A percentile compares a stretch with the other conserved stretches of the same genome.
Conservation (phyloP, 2,113 vertebrate genomes). For the Salvelinus fontinalis region DNA sequence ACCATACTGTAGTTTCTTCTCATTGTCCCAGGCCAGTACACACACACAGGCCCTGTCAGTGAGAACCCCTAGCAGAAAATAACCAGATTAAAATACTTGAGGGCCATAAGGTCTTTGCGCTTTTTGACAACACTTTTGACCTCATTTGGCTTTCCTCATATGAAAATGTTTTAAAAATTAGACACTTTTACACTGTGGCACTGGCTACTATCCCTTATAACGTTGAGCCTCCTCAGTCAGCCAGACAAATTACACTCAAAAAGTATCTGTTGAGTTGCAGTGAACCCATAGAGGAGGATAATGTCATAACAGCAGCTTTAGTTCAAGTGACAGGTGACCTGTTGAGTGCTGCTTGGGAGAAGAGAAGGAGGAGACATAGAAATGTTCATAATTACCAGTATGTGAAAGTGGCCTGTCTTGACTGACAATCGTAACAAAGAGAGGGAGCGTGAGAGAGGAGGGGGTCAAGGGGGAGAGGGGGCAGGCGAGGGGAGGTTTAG, state of each 20-base stretch:
- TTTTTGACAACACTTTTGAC: background rate
- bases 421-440: conserved; percentile 78
- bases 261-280: conserved; percentile 41
- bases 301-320: conserved; percentile 68
- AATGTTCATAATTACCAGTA: conserved; percentile 57
- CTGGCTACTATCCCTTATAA: background rate
- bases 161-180: background rate
- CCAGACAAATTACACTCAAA: conserved; percentile 48
- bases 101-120: background rate
- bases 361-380: conserved; percentile 44
- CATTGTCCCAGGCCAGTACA: too few species aligned
- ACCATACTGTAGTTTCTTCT: background rate
- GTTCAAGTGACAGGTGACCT: conserved; percentile 65
- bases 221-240: conserved; percentile 14
- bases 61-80: background rate
- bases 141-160: background rate
- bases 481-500: background rate
- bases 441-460: conserved; percentile 51
- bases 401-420: conserved; percentile 51
- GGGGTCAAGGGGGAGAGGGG: conserved; percentile 44
- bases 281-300: conserved; percentile 52
- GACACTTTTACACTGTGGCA: background rate
- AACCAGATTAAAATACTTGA: background rate
- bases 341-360: conserved; percentile 20
- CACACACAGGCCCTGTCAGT: too few species aligned